Evolutionary conservation across 2,888 invertebrate genomes (phyloP), one percentile per base, ranked within the genome.

Genomic region (Eledona agricola): DNA sequence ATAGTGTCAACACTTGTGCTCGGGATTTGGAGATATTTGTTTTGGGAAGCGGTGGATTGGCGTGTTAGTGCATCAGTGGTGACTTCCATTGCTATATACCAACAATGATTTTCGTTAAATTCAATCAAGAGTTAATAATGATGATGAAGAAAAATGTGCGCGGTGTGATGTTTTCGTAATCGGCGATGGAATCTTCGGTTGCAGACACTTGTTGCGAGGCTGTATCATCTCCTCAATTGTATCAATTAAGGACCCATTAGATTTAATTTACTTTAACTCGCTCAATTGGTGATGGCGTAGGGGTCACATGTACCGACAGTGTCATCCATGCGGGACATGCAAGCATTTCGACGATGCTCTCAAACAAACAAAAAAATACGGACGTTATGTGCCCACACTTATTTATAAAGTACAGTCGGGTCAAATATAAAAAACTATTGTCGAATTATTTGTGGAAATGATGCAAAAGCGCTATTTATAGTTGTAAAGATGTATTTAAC

Each of bases 251-350:
- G 59, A 62, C 60, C 72, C 74, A 77, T 77, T 77, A 76, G 67
- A 64, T 67, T 72, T 73, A 78, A 78, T 78, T 77, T 72, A 73
- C 65, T 67, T 76, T 75, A 77, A 77, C 76, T 74, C 70, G 76
- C 75, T 76, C 72, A 77, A 77, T 77, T 76, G 75, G 66, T 64
- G 65, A 65, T 66, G 71, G 73, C 71, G 72, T 72, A 72, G 73
- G 75, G 75, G 75, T 75, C 75, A 74, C 70, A 69, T 72, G 70
- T 63, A 65, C 67, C 66, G 65, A 67, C 64, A 63, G 62, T 64
- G 66, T 64, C 65, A 64, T 66, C 66, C 58, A 73, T 74, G 74
- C 73, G 74, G 74, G 74, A 74, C 73, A 73, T 63, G 73, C 72
- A 71, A 73, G 67, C 66, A 67, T 65, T 50, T 47, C 53, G 38